Conservation (phyloP, 2,888 invertebrate species). For the Ophion ventricosus region DNA sequence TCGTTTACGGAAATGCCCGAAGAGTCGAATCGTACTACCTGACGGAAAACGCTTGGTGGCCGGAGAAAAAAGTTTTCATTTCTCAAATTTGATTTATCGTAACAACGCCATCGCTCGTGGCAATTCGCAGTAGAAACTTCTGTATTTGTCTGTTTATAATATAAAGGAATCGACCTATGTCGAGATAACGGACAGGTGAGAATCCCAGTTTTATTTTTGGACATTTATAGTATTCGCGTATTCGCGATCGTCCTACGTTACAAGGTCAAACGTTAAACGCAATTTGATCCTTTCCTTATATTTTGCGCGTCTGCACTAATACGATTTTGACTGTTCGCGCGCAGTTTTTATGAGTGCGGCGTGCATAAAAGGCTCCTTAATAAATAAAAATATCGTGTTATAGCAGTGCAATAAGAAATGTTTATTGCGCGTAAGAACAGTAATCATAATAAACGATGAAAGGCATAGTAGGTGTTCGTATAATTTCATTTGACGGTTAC, state of each 20-base stretch:
- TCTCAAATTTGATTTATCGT: not conserved
- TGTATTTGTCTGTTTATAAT: not conserved
- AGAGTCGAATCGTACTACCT: not conserved
- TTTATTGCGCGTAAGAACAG: not conserved
- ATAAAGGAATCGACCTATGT: not conserved
- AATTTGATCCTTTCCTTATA: not conserved
- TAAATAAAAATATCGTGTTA: not conserved
- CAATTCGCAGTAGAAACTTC: not conserved
- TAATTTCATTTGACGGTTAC: not conserved
- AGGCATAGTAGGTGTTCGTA: not conserved
- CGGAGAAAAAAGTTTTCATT: conserved; percentile 11
- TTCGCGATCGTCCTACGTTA: not conserved
- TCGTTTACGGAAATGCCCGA: conserved; percentile 17
- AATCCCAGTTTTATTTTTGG: not conserved
- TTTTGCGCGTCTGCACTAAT: not conserved
- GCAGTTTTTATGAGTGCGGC: not conserved
- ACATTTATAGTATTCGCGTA: not conserved
- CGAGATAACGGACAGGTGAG: not conserved
- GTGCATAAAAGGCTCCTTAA: not conserved
- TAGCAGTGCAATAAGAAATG: not conserved
- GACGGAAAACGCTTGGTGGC: conserved; percentile 16
- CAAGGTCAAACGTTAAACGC: conserved; percentile 2
- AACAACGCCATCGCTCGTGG: not conserved
- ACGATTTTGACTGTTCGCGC: not conserved
- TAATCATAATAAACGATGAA: not conserved